A percentile compares a stretch with the other conserved stretches of the same genome.
phyloP scores from a whole-genome alignment of 2,113 vertebrate species.

The Syngnathus typhle region DNA sequence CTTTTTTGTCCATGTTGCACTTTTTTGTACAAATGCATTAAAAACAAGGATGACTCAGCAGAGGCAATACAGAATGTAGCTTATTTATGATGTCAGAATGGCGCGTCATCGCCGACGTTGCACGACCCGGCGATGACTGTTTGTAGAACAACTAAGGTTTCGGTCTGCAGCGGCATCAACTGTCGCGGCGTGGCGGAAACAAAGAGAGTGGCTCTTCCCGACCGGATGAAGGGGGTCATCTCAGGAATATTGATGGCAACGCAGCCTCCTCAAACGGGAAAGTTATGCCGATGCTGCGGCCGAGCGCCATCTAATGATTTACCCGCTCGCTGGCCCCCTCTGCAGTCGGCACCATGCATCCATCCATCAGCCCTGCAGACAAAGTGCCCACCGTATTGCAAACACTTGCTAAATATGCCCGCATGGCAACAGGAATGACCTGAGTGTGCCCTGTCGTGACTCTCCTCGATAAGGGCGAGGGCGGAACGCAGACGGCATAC shows the following conservation, averaged over 20 bases:
- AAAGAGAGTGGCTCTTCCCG: not conserved
- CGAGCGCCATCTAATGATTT: slow-evolving; percentile 47
- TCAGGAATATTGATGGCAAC: slow-evolving; percentile 52
- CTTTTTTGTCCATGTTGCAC: not conserved
- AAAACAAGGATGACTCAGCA: slow-evolving; percentile 1
- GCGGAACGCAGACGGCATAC: no score
- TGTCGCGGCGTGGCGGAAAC: not conserved
- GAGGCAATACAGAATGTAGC: not conserved
- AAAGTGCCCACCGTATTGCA: not conserved
- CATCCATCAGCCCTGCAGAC: slow-evolving; percentile 24
- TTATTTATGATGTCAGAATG: not conserved
- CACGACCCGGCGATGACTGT: not conserved
- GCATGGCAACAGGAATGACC: not conserved
- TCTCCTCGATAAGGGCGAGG: no score
- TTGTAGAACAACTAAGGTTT: not conserved
- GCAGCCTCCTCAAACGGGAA: slow-evolving; percentile 36
- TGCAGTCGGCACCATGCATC: slow-evolving; percentile 23
- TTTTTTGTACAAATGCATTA: not conserved
- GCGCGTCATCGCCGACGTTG: no score
- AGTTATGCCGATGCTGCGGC: slow-evolving; percentile 55
- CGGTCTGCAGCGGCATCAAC: not conserved
- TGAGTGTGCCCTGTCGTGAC: no score
- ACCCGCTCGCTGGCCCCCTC: slow-evolving; percentile 24
- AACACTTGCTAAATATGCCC: not conserved
- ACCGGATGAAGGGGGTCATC: slow-evolving; percentile 4